Evolutionary conservation across 2,888 invertebrate genomes (phyloP).

Genomic region (Amphiduros pacificus): DNA sequence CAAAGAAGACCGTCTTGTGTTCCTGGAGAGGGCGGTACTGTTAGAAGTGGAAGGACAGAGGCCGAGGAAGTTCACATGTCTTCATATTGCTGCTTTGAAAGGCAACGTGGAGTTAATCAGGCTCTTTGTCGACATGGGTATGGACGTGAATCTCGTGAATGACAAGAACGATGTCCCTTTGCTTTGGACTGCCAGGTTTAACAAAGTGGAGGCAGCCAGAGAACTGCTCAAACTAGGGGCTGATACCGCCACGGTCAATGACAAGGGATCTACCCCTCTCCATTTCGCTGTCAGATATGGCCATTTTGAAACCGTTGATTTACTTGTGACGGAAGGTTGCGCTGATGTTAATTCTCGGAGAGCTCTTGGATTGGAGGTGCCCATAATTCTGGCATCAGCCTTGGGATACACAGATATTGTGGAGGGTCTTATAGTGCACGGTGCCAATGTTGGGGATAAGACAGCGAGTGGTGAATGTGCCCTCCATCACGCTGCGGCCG

Average conservation of each 20-base stretch:
- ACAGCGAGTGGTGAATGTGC: conserved; percentile 37
- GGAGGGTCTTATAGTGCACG: conserved; percentile 41
- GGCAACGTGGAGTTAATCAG: conserved; percentile 36
- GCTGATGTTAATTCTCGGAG: conserved; percentile 40
- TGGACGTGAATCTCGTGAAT: conserved; percentile 18
- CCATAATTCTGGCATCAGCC: conserved; percentile 46
- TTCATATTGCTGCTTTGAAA: conserved; percentile 44
- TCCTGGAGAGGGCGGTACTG: neutral
- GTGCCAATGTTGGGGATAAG: conserved; percentile 45
- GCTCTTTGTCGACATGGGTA: conserved; percentile 27
- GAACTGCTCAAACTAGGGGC: conserved; percentile 36
- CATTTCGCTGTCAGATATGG: conserved; percentile 49
- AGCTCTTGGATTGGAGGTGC: conserved; percentile 45
- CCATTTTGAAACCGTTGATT: conserved; percentile 34
- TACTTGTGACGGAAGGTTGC: conserved; percentile 35
- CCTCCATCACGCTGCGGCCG: neutral
- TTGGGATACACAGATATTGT: conserved; percentile 39
- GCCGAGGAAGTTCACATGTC: conserved; percentile 41
- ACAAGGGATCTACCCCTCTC: conserved; percentile 47
- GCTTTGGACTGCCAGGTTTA: conserved; percentile 46
- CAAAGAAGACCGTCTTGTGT: neutral
- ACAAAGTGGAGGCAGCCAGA: conserved; percentile 34
- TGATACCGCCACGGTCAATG: conserved; percentile 37
- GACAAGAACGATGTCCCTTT: conserved; percentile 44
- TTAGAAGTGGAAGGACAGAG: conserved; percentile 42